Base-by-base conservation (phyloP, 2,888 invertebrate genomes). In the Artemia sinica region DNA sequence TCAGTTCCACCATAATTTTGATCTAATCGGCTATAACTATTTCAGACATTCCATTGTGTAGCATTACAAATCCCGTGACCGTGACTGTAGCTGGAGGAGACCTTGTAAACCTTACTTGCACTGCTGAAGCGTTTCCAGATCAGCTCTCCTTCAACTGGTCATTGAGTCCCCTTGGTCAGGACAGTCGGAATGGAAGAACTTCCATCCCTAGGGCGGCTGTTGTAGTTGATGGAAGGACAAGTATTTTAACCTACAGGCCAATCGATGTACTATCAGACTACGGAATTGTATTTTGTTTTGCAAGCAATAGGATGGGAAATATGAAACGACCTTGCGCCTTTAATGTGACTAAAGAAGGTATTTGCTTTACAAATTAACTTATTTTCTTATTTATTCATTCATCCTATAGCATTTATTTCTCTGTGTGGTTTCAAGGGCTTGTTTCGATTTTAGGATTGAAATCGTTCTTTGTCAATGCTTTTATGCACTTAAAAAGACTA, bases 241-340 rank as follows among this genome's bases (percentile, higher is more conserved):
- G 63, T 58, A 18, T 18, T 28, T 28, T 58, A 8, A 28, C n/a
- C 0, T 58, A 58, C 28, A 58, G 14, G 8, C 63, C 63, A 58
- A 11, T 10, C 9, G 63, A 58, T 58, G 14, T 28, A 10, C 11
- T 58, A 9, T n/a, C 63, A 58, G 63, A 58, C 11, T 58, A 58
- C 10, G 63, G 63, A 58, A n/a, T 58, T 9, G 63, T 58, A 18
- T 58, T 58, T 58, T 58, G 63, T 28, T 2, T 28, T 58, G 63
- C 63, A 18, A 28, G 63, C n/a, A 58, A 58, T 28, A 28, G 8
- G 10, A 58, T 58, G n/a, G 63, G 63, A 58, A 58, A 18, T n/a
- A 58, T 58, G 63, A 58, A 58, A 28, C n/a, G 28, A 58, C 63
- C 63, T 8, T 58, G 63, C 28, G 63, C 28, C n/a, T 58, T 58